A percentile compares a stretch with the other conserved stretches of the same genome.
These are phyloP conservation scores for Felis chaus DNA, from an alignment of 2,113 vertebrate genomes.

Conservation along the genomic window DNA sequence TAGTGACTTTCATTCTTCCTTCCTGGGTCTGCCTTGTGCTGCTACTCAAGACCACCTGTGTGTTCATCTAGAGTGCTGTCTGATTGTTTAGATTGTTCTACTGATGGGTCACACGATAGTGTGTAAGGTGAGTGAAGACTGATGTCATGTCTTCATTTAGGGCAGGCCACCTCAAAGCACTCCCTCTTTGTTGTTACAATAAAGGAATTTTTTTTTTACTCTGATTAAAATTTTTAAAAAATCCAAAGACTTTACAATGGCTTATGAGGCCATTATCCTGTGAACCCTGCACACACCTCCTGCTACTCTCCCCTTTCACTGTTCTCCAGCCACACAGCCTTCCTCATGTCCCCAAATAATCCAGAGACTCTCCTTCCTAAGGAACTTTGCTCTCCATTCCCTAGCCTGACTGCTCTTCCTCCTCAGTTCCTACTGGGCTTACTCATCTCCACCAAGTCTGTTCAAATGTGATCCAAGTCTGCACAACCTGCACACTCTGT, in stretches of 20 bases:
- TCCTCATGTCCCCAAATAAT: not conserved
- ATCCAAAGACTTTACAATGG: accelerated
- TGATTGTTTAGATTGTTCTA: not conserved
- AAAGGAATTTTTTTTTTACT: not conserved
- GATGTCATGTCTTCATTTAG: not conserved
- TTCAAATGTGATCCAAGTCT: not conserved
- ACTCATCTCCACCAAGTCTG: not conserved
- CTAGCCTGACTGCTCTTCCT: not conserved
- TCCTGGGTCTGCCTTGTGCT: not conserved
- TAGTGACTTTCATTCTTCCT: not conserved
- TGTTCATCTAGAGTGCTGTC: not conserved
- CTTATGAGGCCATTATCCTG: not conserved
- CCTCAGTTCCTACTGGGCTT: not conserved
- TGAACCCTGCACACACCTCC: not conserved
- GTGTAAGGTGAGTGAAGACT: not conserved
- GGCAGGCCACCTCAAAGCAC: not conserved
- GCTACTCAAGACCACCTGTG: not conserved
- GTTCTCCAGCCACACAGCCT: not conserved
- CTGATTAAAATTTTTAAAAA: not conserved
- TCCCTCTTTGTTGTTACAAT: not conserved
- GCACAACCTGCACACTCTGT: not conserved
- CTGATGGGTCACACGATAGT: not conserved
- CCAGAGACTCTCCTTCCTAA: accelerated
- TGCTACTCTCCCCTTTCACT: not conserved
- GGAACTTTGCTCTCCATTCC: accelerated